A percentile compares a stretch with the other conserved stretches of the same genome.
These are phyloP conservation scores for Murina feae DNA, from an alignment of 2,113 vertebrate species.

Conservation along the genomic window DNA sequence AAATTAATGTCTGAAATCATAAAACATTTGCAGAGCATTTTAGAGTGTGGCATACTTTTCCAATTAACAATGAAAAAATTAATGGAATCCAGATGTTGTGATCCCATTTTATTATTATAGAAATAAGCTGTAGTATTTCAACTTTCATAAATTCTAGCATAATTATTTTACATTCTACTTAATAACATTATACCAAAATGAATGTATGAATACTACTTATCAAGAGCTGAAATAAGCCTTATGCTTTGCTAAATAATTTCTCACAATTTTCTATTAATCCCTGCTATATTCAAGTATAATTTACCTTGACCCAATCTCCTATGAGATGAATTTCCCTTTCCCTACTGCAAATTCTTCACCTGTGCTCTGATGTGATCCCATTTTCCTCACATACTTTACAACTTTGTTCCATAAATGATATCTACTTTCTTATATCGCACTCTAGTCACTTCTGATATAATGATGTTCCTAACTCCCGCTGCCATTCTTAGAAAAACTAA, in stretches of 20 bases:
- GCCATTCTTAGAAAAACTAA: neutral
- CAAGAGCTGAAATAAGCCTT: neutral
- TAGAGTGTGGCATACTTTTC: neutral
- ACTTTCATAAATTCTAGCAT: neutral
- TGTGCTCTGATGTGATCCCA: neutral
- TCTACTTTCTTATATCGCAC: too few relatives aligned
- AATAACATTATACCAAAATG: neutral
- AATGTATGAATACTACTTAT: neutral
- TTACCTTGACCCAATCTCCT: neutral
- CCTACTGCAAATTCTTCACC: neutral
- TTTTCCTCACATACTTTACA: neutral
- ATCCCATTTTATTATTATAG: neutral
- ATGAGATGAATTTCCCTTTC: neutral
- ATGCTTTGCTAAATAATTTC: neutral
- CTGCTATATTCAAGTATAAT: constrained; percentile 2
- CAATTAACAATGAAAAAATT: neutral
- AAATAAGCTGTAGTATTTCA: neutral
- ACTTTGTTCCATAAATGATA: too few relatives aligned
- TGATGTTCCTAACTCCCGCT: neutral
- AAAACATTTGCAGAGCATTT: constrained; percentile 35
- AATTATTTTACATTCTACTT: constrained; percentile 21
- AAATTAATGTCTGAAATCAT: constrained; percentile 30
- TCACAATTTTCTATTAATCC: constrained; percentile 15
- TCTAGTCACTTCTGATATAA: neutral
- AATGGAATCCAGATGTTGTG: neutral